These are phyloP conservation scores for Acrocera orbiculus DNA, from an alignment of 2,888 invertebrate species.

Conservation along the genomic window DNA sequence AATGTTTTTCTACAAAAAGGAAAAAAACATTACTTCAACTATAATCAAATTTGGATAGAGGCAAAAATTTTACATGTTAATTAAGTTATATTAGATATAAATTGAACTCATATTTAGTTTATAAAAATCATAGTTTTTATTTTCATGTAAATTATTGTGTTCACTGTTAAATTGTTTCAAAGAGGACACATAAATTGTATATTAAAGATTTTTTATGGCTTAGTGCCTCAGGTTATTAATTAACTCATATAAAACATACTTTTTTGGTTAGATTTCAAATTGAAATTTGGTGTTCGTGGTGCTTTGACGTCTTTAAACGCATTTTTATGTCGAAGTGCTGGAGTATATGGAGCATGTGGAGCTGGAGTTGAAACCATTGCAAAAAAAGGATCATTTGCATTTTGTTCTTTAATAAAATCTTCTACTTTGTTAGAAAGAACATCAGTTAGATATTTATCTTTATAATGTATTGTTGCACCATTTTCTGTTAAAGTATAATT, in stretches of 20 bases:
- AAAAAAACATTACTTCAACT: constrained; percentile 4
- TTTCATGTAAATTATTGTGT: no score
- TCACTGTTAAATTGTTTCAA: no score
- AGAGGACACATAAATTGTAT: no score
- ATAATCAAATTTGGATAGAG: no score
- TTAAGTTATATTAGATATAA: no score
- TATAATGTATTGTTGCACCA: constrained; percentile 45
- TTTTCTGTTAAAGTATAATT: constrained; percentile 74
- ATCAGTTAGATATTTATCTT: constrained; percentile 66
- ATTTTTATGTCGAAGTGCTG: constrained; percentile 53
- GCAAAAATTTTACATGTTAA: no score
- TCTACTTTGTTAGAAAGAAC: constrained; percentile 38
- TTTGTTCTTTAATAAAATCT: constrained; percentile 14
- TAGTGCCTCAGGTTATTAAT: no score
- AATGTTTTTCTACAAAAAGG: constrained; percentile 55
- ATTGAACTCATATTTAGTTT: no score
- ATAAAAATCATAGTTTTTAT: no score
- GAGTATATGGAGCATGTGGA: constrained; percentile 71
- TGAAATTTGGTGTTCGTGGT: constrained; percentile 50
- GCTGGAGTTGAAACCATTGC: constrained; percentile 79
- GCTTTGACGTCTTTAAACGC: constrained; percentile 42
- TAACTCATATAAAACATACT: no score
- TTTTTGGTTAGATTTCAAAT: constrained; percentile 34
- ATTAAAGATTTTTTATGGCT: no score
- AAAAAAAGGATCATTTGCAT: constrained; percentile 38